phyloP scores from a whole-genome alignment of 2,888 invertebrate genomes.

The Autographa pulchrina region DNA sequence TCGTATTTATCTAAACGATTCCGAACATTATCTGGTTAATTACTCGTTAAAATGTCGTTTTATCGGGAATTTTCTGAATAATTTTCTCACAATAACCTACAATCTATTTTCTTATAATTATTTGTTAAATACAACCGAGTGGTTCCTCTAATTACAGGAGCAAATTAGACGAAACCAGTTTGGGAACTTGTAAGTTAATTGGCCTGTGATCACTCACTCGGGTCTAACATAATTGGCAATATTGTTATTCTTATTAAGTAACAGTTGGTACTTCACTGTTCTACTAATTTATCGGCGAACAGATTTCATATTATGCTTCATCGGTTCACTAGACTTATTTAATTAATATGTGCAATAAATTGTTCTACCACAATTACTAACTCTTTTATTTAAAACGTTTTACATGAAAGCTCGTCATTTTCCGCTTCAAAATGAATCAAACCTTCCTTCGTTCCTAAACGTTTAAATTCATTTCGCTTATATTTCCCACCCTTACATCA shows the following conservation, averaged over 20 bases:
- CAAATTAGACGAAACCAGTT: constrained; percentile 63
- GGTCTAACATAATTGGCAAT: constrained; percentile 61
- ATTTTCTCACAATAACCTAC: constrained; percentile 33
- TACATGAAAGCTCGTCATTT: background rate
- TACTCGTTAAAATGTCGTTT: constrained; percentile 45
- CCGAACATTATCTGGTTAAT: constrained; percentile 55
- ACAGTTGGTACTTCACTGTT: background rate
- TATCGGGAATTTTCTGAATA: constrained; percentile 51
- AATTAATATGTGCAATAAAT: background rate
- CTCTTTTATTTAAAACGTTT: background rate
- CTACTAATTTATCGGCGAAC: background rate
- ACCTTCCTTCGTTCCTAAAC: background rate
- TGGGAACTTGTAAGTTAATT: constrained; percentile 58
- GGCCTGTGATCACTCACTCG: constrained; percentile 50
- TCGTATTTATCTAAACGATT: constrained; percentile 40
- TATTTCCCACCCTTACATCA: background rate
- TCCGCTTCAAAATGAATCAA: background rate
- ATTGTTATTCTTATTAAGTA: constrained; percentile 50
- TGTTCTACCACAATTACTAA: background rate
- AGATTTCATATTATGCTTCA: background rate
- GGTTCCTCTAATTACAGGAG: constrained; percentile 64
- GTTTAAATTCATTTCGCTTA: background rate
- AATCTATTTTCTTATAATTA: constrained; percentile 30
- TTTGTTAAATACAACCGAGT: constrained; percentile 58
- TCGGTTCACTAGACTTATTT: background rate